Conservation (phyloP, 2,797 vertebrate genomes). For the Squalus acanthias region DNA sequence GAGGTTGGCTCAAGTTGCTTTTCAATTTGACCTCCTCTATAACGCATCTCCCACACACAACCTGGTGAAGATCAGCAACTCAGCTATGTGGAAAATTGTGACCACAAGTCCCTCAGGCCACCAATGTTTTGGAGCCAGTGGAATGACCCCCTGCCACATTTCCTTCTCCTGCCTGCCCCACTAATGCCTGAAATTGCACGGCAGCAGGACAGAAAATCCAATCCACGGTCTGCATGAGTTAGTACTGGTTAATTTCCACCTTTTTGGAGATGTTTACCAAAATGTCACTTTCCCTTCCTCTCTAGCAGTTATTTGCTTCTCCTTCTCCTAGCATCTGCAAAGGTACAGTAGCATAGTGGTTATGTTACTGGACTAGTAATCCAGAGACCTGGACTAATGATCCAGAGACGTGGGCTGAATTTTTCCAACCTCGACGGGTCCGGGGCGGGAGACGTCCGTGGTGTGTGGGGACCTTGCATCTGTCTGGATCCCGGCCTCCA, state of each 20-base stretch:
- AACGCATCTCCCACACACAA: not conserved
- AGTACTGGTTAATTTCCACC: not conserved
- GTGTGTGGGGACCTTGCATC: no score
- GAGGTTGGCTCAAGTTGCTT: not conserved
- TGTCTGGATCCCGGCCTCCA: no score
- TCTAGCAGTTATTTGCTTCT: not conserved
- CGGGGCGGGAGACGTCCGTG: no score
- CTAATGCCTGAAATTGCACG: not conserved
- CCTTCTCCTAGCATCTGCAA: not conserved
- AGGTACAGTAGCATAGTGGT: not conserved
- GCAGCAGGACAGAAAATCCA: not conserved
- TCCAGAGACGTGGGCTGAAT: no score
- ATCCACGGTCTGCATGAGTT: not conserved
- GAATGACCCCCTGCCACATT: not conserved
- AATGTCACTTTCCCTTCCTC: no score
- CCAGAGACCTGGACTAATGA: no score
- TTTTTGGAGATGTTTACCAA: not conserved
- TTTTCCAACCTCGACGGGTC: no score
- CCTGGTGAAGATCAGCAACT: not conserved
- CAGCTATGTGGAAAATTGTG: not conserved
- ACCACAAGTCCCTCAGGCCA: not conserved
- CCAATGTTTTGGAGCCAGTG: not conserved
- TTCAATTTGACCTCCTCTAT: not conserved
- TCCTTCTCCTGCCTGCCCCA: not conserved
- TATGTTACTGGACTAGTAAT: no score